phyloP scores from a whole-genome alignment of 2,797 vertebrate genomes.

The Lepilemur ruficaudatus region DNA sequence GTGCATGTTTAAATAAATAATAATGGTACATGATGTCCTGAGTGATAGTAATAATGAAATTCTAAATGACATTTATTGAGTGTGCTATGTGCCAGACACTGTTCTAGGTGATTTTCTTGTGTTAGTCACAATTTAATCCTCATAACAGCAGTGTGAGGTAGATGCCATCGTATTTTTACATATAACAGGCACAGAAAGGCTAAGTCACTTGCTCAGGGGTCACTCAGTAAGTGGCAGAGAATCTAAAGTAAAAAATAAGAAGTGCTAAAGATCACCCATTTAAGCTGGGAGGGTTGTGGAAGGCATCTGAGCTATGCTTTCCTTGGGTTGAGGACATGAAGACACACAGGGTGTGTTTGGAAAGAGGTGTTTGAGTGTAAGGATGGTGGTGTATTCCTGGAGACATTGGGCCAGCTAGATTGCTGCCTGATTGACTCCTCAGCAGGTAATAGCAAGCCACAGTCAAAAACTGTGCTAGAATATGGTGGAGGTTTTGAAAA shows the following conservation, averaged over 20 bases:
- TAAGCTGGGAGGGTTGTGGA: not conserved
- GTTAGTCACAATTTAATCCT: not conserved
- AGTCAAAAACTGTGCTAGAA: not conserved
- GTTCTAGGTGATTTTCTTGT: not conserved
- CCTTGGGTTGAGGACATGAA: not conserved
- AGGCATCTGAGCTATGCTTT: not conserved
- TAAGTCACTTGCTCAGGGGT: not conserved
- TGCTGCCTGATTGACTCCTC: not conserved
- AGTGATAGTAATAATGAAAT: not conserved
- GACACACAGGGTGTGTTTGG: not conserved
- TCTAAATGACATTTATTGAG: not conserved
- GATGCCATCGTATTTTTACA: not conserved
- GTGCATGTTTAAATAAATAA: not conserved
- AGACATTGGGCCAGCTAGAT: not conserved
- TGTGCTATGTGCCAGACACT: not conserved
- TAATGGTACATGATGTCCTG: not conserved
- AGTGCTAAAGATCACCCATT: not conserved
- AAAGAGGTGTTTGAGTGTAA: not conserved
- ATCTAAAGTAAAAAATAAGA: not conserved
- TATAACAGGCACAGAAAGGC: not conserved
- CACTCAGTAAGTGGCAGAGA: not conserved
- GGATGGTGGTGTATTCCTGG: not conserved
- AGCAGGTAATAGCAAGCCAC: not conserved
- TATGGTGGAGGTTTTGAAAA: constrained; percentile 23
- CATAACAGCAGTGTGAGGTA: not conserved